Evolutionary conservation across 2,888 invertebrate genomes (phyloP).

Genomic region (Heliconius ethilla): DNA sequence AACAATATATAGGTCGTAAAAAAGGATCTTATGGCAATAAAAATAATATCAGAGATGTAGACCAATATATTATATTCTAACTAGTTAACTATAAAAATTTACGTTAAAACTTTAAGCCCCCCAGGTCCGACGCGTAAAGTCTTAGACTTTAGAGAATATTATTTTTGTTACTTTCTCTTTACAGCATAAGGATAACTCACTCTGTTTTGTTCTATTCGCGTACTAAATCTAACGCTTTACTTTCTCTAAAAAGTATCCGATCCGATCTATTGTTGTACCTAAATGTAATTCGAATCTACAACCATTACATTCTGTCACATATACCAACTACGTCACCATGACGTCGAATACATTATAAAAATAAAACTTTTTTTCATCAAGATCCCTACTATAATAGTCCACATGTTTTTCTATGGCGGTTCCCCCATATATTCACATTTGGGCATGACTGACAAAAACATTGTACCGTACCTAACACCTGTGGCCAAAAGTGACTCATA

Average conservation of each 20-base stretch:
- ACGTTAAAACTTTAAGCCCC: too few relatives aligned
- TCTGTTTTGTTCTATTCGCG: too few relatives aligned
- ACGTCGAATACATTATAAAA: conserved; percentile 1
- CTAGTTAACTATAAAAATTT: too few relatives aligned
- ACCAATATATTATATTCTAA: too few relatives aligned
- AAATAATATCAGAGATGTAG: too few relatives aligned
- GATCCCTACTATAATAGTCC: not conserved
- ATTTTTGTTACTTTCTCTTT: not conserved
- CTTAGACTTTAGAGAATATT: too few relatives aligned
- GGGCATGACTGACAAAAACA: conserved; percentile 43
- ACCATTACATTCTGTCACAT: not conserved
- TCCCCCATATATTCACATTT: conserved; percentile 35
- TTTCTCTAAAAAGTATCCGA: too few relatives aligned
- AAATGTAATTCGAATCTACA: not conserved
- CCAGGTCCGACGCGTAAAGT: too few relatives aligned
- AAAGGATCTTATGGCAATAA: too few relatives aligned
- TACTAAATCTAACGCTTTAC: too few relatives aligned
- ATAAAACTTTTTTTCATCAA: not conserved
- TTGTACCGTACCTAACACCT: conserved; percentile 52
- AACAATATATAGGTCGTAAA: too few relatives aligned
- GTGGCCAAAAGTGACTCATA: conserved; percentile 54
- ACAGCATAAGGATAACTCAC: not conserved
- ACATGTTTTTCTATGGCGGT: conserved; percentile 20
- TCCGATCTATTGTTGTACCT: not conserved
- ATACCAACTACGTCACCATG: not conserved